Percentiles rank a stretch among this genome's conserved stretches.
These are phyloP conservation scores for Colletes collaris DNA, from an alignment of 2,888 invertebrate species.

Conservation along the genomic window DNA sequence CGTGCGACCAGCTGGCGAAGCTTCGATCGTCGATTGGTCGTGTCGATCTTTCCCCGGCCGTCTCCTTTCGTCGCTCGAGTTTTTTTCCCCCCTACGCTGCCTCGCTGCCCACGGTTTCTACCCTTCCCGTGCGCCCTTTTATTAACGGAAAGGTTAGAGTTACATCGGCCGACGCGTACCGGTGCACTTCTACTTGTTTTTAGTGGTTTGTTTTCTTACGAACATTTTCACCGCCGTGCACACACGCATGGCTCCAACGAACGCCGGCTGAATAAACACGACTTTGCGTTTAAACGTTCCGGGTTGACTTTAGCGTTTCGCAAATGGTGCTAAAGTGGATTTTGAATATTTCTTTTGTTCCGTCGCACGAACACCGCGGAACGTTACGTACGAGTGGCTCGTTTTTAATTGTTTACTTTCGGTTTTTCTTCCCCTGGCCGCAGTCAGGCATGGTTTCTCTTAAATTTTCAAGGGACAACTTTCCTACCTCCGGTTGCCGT, in stretches of 20 bases:
- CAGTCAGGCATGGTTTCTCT: background rate
- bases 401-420: background rate
- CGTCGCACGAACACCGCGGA: too few species aligned
- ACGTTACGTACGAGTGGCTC: background rate
- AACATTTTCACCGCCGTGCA: constrained; percentile 6
- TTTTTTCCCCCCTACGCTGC: background rate
- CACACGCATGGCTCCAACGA: background rate
- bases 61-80: background rate
- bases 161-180: constrained; percentile 7
- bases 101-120: background rate
- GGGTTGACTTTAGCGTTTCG: constrained; percentile 8
- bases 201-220: constrained; percentile 13
- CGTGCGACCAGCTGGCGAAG: background rate
- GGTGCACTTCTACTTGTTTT: background rate
- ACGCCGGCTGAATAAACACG: constrained; percentile 20
- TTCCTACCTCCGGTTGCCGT: constrained; percentile 6
- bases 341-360: background rate
- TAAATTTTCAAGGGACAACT: constrained; percentile 5
- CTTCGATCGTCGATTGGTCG: constrained; percentile 4
- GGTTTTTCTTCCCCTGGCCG: background rate
- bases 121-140: background rate
- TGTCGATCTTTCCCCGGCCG: constrained; percentile 14
- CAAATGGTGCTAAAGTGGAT: constrained; percentile 15
- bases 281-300: constrained; percentile 1
- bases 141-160: background rate